Conservation (phyloP, 2,113 vertebrate species). For the Ceuthmochares aereus region DNA sequence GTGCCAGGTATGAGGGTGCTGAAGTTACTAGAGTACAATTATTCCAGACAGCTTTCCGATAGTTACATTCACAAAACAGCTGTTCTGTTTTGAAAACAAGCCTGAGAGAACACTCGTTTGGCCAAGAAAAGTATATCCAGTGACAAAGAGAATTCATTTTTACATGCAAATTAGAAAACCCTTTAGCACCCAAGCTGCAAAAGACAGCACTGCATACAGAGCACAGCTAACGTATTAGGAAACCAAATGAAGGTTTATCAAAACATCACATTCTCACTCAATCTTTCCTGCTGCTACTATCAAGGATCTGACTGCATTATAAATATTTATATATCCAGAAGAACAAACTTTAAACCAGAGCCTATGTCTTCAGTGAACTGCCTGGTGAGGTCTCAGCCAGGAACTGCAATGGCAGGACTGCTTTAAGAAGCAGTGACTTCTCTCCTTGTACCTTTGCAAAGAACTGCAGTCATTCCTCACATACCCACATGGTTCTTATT, state of each 20-base stretch:
- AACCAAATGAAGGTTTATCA: neutral
- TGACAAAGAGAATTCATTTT: constrained; percentile 9
- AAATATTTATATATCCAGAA: constrained; percentile 21
- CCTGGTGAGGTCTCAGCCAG: neutral
- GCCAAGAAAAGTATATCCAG: constrained; percentile 51
- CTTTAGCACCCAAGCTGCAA: neutral
- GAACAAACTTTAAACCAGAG: neutral
- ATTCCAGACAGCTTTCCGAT: neutral
- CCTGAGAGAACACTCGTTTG: fast-evolving
- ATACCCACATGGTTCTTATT: constrained; percentile 45
- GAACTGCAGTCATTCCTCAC: neutral
- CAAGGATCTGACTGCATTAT: neutral
- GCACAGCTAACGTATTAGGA: fast-evolving
- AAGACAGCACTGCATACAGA: neutral
- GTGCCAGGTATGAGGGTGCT: neutral
- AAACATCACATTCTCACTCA: neutral
- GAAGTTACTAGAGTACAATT: neutral
- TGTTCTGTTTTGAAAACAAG: constrained; percentile 39
- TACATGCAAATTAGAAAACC: constrained; percentile 28
- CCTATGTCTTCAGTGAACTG: neutral
- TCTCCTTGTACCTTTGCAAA: neutral
- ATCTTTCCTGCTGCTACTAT: neutral
- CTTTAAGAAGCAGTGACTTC: neutral
- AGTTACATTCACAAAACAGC: constrained; percentile 7
- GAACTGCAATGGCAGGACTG: neutral